A percentile compares a stretch with the other conserved stretches of the same genome.
Conservation (phyloP, 2,797 vertebrate genomes). For the Eulemur rubriventer region DNA sequence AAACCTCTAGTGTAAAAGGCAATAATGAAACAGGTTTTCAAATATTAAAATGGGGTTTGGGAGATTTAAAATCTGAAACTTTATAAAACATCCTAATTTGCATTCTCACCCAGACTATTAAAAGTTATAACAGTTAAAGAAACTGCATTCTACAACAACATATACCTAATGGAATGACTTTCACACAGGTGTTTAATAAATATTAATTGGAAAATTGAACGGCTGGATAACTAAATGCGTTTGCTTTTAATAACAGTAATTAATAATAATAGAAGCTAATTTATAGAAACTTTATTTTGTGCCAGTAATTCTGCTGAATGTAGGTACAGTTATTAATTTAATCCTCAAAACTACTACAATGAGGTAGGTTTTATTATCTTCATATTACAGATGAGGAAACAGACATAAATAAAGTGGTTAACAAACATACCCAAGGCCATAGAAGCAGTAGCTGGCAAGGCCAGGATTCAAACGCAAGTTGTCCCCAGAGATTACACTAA, state of each 20-base stretch:
- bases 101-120: neutral
- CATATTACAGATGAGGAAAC: neutral
- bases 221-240: neutral
- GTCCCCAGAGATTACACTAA: neutral
- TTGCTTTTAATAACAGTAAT: constrained; percentile 21
- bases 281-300: neutral
- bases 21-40: neutral
- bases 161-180: neutral
- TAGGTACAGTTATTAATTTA: neutral
- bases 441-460: neutral
- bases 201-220: neutral
- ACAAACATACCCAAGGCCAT: neutral
- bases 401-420: neutral
- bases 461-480: neutral
- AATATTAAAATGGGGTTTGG: neutral
- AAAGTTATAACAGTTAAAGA: neutral
- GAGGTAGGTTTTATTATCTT: neutral
- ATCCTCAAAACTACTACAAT: neutral
- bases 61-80: neutral
- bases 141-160: neutral
- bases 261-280: neutral
- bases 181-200: neutral
- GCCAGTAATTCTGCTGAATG: neutral
- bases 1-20: neutral
- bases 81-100: neutral